Evolutionary conservation across 2,113 vertebrate species (phyloP), one percentile per base, ranked within the genome.

Genomic region (Crotophaga sulcirostris): DNA sequence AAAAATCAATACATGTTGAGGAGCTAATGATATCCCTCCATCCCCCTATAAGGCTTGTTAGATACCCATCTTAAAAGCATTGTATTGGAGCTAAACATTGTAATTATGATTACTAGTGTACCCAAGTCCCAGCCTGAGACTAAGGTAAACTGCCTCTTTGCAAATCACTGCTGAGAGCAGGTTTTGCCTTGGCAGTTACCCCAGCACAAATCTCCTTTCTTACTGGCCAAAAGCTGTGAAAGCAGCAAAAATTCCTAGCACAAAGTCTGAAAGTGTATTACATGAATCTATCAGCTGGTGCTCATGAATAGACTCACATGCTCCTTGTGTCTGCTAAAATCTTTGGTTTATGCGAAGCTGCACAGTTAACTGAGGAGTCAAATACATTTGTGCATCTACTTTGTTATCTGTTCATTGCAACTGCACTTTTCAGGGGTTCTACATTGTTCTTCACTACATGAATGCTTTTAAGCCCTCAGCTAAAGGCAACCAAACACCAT

Each of bases 151-250:
- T 82, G 49, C 77, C 75, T 76, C 85, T 80, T 78, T 83, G 91
- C 85, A 94, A 96, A 95, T 83, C 92, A 47, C 16, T 87, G 80
- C 55, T 92, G 90, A 89, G 68, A 95, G 80, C 80, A 93, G 73
- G 87, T 58, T 19, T 63, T 67, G 91, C 83, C 64, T 78, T 81
- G 73, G 79, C 4, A 0, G 40, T 52, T 80, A 78, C 64, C 80
- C 52, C 79, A 89, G 56, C 29, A 68, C 73, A 74, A 38, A 55
- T 26, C 89, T 96, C 80, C 73, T 68, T 84, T 54, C 58, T 86
- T 11, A 2, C 44, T n/a, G 36, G 49, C 55, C 90, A 92, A 90
- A 88, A 93, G 63, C 82, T 66, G 58, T 45, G 72, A 83, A 82
- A n/a, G 79, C 47, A 87, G 66, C 68, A 88, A 59, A 87, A 93